These are phyloP conservation scores for Tachysurus vachellii DNA, from an alignment of 2,113 vertebrate genomes.

Conservation along the genomic window DNA sequence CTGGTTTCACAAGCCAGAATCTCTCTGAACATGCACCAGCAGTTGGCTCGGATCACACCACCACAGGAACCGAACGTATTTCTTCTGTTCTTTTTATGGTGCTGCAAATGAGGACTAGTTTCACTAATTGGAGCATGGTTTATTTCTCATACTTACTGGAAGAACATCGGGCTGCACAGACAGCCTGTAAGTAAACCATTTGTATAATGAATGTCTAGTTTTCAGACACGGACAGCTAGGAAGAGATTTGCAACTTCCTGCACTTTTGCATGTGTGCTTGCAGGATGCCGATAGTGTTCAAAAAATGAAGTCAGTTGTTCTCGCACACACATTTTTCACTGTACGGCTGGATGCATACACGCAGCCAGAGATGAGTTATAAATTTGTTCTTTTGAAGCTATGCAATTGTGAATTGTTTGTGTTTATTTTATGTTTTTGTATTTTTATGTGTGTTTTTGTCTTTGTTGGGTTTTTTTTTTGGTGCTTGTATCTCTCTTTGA, in stretches of 20 bases:
- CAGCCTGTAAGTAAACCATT: conserved; percentile 45
- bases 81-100: neutral
- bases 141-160: conserved; percentile 14
- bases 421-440: too few relatives aligned
- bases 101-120: neutral
- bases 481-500: neutral
- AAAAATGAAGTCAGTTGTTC: conserved; percentile 42
- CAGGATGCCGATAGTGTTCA: conserved; percentile 42
- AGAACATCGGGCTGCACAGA: conserved; percentile 18
- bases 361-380: conserved; percentile 15
- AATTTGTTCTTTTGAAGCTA: conserved; percentile 8
- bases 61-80: neutral
- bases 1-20: neutral
- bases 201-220: conserved; percentile 44
- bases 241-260: conserved; percentile 25
- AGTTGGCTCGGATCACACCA: neutral
- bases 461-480: neutral
- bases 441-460: neutral
- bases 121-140: conserved; percentile 22
- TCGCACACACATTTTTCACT: conserved; percentile 42
- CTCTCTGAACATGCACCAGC: conserved; percentile 7
- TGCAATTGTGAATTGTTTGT: neutral
- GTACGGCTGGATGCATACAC: conserved; percentile 20
- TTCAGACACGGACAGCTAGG: conserved; percentile 16
- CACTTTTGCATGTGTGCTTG: neutral